phyloP scores from a whole-genome alignment of 64 coral and sea anemone species.

The Acropora tenuis region DNA sequence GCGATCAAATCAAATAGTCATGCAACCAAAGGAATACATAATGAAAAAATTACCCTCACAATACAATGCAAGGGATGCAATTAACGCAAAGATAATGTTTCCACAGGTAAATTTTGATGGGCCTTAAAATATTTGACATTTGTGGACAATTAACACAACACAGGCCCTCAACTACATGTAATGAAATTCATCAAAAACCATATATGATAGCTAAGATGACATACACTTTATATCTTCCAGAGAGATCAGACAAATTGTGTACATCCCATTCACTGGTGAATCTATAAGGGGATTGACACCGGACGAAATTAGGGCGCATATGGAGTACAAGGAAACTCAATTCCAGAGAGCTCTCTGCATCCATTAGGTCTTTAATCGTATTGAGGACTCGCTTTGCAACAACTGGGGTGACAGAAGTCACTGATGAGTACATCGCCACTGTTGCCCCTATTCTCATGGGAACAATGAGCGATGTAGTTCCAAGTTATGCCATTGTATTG shows the following conservation, averaged over 20 bases:
- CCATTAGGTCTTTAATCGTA: conserved; percentile 22
- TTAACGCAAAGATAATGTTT: not conserved
- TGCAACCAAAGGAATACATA: not conserved
- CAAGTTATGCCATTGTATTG: conserved; percentile 17
- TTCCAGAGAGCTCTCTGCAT: not conserved
- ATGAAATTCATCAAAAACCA: not conserved
- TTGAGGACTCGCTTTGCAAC: not conserved
- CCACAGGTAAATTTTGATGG: not conserved
- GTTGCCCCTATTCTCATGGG: conserved; percentile 31
- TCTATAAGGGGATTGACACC: conserved; percentile 25
- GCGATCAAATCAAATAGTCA: not conserved
- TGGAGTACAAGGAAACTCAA: conserved; percentile 16
- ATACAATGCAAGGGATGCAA: not conserved
- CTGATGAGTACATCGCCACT: conserved; percentile 28
- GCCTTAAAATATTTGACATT: not conserved
- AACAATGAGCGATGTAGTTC: conserved; percentile 22
- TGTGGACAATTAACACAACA: not conserved
- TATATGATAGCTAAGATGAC: not conserved
- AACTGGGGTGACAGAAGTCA: conserved; percentile 13
- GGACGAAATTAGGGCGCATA: conserved; percentile 19
- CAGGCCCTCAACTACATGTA: not conserved
- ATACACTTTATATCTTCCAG: conserved; percentile 24
- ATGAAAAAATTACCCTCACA: not conserved
- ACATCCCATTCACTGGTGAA: conserved; percentile 36
- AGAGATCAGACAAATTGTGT: conserved; percentile 39